Conservation (phyloP, 2,113 vertebrate species). For the Amblyornis subalaris region DNA sequence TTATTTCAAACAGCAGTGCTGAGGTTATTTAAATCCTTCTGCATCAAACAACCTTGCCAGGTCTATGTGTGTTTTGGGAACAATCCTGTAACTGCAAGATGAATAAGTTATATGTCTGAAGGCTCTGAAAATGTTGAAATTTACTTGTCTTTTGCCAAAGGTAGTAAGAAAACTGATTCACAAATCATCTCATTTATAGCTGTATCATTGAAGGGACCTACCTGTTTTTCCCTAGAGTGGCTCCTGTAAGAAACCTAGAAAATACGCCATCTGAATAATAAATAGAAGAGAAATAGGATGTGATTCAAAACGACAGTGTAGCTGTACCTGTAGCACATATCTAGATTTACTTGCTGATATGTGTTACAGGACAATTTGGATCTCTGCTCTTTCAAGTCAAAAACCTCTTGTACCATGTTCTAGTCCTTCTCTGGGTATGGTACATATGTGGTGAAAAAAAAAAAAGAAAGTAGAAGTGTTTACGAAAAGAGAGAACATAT, state of each 20-base stretch:
- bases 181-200: neutral
- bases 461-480: neutral
- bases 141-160: neutral
- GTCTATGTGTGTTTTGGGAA: neutral
- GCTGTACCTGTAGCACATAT: neutral
- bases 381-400: neutral
- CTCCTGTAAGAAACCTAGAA: neutral
- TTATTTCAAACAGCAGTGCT: neutral
- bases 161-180: neutral
- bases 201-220: neutral
- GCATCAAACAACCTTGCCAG: neutral
- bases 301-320: neutral
- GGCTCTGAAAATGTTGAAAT: neutral
- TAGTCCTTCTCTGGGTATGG: neutral
- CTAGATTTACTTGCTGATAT: neutral
- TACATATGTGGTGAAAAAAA: fast-evolving
- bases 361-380: neutral
- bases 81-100: neutral
- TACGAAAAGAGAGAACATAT: neutral
- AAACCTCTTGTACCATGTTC: neutral
- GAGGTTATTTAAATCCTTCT: neutral
- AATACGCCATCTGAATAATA: neutral
- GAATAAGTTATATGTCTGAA: neutral
- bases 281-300: neutral
- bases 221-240: neutral